phyloP scores from a whole-genome alignment of 2,113 vertebrate genomes.

The Alligator sinensis region DNA sequence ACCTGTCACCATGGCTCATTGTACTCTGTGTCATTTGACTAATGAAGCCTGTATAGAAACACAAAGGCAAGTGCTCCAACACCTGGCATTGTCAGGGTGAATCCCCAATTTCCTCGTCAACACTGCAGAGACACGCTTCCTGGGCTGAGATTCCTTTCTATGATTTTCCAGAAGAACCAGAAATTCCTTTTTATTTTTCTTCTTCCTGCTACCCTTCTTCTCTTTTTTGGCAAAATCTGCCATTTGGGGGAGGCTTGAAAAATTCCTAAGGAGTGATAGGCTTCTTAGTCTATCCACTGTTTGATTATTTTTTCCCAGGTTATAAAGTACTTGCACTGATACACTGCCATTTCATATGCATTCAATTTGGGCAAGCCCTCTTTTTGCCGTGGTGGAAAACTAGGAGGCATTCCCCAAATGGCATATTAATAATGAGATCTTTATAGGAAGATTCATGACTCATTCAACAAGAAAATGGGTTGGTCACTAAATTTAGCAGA shows the following conservation, averaged over 20 bases:
- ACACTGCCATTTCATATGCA: neutral
- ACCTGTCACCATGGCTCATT: neutral
- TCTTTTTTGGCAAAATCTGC: neutral
- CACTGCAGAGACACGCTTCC: neutral
- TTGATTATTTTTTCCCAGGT: neutral
- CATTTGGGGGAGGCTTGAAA: neutral
- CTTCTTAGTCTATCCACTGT: too few relatives aligned
- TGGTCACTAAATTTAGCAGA: conserved; percentile 14
- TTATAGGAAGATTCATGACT: conserved; percentile 59
- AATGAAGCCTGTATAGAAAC: neutral
- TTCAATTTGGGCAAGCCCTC: neutral
- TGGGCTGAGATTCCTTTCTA: fast-evolving
- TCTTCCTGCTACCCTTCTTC: neutral
- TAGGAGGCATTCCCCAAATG: conserved; percentile 38
- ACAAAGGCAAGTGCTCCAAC: neutral
- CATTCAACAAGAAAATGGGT: conserved; percentile 49
- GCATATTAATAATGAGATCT: conserved; percentile 63
- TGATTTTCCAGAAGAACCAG: neutral
- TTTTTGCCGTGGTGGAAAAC: conserved; percentile 25
- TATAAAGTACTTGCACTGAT: neutral
- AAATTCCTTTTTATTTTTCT: neutral
- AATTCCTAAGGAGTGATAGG: neutral
- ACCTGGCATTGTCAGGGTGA: neutral
- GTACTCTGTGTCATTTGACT: neutral
- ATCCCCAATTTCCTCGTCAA: neutral